Evolutionary conservation across 37 sponge, comb jelly and placozoan species (phyloP).

Genomic region (Spongilla lacustris): DNA sequence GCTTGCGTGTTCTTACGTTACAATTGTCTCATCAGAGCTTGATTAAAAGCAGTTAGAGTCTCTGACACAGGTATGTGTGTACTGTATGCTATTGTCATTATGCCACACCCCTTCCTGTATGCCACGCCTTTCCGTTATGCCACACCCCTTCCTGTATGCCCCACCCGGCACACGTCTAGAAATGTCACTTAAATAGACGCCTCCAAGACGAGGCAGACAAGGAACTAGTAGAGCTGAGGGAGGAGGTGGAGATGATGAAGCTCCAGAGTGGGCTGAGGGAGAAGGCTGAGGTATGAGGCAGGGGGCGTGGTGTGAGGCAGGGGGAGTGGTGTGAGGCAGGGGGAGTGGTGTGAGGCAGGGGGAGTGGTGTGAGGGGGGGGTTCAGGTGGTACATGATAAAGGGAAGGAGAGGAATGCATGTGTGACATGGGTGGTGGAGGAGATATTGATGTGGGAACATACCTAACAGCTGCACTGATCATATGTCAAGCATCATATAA

Average conservation of each 20-base stretch:
- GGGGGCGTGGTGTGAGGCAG: background rate
- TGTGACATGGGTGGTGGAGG: too few species aligned
- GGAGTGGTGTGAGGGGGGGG: background rate
- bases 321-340: background rate
- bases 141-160: too few species aligned
- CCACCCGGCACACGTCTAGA: slow-evolving; percentile 40
- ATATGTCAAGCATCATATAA: too few species aligned
- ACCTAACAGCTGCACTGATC: too few species aligned
- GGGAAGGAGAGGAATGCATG: too few species aligned
- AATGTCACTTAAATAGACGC: slow-evolving; percentile 85
- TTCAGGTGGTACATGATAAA: too few species aligned
- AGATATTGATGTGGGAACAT: too few species aligned
- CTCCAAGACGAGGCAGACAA: slow-evolving; percentile 76
- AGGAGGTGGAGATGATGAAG: slow-evolving; percentile 72
- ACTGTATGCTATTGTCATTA: too few species aligned
- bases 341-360: too few species aligned
- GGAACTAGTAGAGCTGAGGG: slow-evolving; percentile 83
- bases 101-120: too few species aligned
- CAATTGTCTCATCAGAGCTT: slow-evolving; percentile 6
- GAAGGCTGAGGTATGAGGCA: slow-evolving; percentile 27
- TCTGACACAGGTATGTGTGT: slow-evolving; percentile 54
- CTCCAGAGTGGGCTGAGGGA: slow-evolving; percentile 70
- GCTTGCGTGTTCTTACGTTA: background rate
- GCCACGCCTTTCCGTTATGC: too few species aligned
- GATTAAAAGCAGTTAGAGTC: slow-evolving; percentile 78